A percentile compares a stretch with the other conserved stretches of the same genome.
phyloP scores from a whole-genome alignment of 2,113 vertebrate genomes.

The Rhipidura dahli region DNA sequence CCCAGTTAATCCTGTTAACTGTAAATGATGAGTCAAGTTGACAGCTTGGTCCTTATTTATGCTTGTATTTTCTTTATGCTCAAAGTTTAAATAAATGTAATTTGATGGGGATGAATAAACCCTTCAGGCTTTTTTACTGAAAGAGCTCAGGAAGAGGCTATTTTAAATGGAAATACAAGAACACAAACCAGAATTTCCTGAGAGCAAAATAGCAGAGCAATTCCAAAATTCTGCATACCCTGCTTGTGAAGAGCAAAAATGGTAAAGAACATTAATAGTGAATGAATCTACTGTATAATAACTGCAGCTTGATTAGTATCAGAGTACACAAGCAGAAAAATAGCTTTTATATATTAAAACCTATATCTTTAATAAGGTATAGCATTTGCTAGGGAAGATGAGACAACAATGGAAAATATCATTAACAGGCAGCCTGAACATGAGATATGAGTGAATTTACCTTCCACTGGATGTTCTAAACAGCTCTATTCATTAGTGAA shows the following conservation, averaged over 20 bases:
- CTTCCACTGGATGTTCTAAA: neutral
- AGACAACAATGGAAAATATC: neutral
- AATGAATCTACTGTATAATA: neutral
- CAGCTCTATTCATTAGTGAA: neutral
- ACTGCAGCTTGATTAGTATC: neutral
- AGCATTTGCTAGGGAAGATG: neutral
- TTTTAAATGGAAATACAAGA: slow-evolving; percentile 40
- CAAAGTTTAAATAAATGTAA: slow-evolving; percentile 62
- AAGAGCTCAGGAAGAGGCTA: neutral
- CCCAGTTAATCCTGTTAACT: slow-evolving; percentile 11
- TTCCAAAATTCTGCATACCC: neutral
- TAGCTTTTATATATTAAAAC: neutral
- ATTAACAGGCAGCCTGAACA: neutral
- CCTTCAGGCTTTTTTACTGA: slow-evolving; percentile 10
- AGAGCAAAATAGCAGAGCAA: neutral
- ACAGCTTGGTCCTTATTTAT: slow-evolving; percentile 57
- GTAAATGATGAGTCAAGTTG: slow-evolving; percentile 54
- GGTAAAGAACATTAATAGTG: neutral
- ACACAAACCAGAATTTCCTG: neutral
- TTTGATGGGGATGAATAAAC: slow-evolving; percentile 62
- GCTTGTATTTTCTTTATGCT: slow-evolving; percentile 48
- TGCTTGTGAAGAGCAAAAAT: neutral
- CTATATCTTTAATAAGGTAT: neutral
- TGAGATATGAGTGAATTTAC: neutral
- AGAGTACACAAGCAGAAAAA: neutral